Evolutionary conservation across 2,888 invertebrate species (phyloP).

Genomic region (Amaurobius ferox): DNA sequence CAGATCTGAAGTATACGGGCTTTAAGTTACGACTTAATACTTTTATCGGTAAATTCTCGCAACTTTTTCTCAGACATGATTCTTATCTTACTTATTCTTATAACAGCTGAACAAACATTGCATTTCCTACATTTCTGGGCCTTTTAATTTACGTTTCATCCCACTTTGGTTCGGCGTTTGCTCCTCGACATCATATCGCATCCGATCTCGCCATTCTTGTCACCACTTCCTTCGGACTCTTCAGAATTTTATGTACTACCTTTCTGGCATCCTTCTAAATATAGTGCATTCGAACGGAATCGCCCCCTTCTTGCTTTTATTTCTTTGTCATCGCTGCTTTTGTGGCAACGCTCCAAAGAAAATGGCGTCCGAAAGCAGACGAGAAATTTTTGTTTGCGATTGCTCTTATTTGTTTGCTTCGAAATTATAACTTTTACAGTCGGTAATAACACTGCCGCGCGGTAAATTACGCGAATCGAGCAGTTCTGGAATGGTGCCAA

Average conservation of each 20-base stretch:
- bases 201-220: background rate
- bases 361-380: background rate
- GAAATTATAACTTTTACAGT: slow-evolving; percentile 9
- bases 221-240: background rate
- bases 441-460: slow-evolving; percentile 9
- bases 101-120: no score
- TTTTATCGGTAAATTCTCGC: no score
- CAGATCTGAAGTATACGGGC: no score
- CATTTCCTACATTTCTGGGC: no score
- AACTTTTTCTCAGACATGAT: no score
- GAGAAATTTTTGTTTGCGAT: slow-evolving; percentile 3
- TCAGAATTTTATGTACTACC: background rate
- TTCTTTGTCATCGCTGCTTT: background rate
- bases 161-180: no score
- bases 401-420: slow-evolving; percentile 10
- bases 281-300: slow-evolving; percentile 9
- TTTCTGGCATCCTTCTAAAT: background rate
- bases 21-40: no score
- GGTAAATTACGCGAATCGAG: slow-evolving; percentile 8
- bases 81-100: no score
- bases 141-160: no score
- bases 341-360: slow-evolving; percentile 15
- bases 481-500: background rate
- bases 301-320: background rate
- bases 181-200: no score